Percentiles rank a stretch among this genome's conserved stretches.
Conservation (phyloP, 2,797 vertebrate species). For the Rhinophrynus dorsalis region DNA sequence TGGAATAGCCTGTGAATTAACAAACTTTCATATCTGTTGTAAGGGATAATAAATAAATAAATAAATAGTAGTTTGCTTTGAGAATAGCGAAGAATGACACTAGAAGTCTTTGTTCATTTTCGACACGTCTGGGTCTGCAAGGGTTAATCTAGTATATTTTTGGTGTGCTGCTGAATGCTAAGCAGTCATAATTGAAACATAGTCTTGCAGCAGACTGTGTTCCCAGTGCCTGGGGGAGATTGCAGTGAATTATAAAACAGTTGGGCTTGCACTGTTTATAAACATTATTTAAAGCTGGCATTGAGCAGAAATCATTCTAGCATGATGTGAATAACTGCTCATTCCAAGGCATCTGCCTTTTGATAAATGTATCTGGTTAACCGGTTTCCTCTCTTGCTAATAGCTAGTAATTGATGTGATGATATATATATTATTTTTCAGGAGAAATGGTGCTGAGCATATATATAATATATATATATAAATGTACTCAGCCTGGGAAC, state of each 20-base stretch:
- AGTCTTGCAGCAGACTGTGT: constrained; percentile 9
- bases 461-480: too few relatives aligned
- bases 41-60: too few relatives aligned
- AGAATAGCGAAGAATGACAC: too few relatives aligned
- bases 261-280: constrained; percentile 33
- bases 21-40: too few relatives aligned
- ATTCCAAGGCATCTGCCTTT: constrained; percentile 29
- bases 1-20: too few relatives aligned
- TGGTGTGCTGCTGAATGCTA: constrained; percentile 14
- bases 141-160: constrained; percentile 3
- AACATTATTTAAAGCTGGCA: constrained; percentile 47
- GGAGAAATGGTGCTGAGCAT: too few relatives aligned
- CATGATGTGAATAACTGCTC: constrained; percentile 24
- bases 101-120: too few relatives aligned
- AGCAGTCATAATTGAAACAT: constrained; percentile 32
- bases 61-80: too few relatives aligned
- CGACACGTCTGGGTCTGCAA: too few relatives aligned
- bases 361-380: constrained; percentile 31
- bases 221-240: constrained; percentile 15
- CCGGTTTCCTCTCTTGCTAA: constrained; percentile 3
- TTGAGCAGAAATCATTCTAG: constrained; percentile 29
- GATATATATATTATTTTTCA: too few relatives aligned
- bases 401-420: constrained; percentile 19
- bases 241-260: constrained; percentile 39
- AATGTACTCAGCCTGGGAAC: too few relatives aligned